Evolutionary conservation across 2,888 invertebrate genomes (phyloP).

Genomic region (Patella depressa): DNA sequence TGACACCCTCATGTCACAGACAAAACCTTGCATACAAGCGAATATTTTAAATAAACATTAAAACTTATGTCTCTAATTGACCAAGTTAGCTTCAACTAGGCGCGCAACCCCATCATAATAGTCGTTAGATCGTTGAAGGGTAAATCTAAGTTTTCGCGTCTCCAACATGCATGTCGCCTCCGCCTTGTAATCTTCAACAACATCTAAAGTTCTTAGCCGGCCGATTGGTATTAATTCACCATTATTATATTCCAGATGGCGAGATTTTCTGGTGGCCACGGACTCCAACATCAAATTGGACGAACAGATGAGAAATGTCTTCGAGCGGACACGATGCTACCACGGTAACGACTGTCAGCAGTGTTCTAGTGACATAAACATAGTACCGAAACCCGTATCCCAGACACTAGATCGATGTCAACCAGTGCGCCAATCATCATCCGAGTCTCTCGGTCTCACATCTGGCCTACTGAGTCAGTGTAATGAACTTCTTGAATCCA

Average conservation of each 20-base stretch:
- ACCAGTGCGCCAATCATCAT: neutral
- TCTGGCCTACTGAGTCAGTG: neutral
- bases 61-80: no score
- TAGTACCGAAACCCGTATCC: conserved; percentile 13
- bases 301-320: conserved; percentile 2
- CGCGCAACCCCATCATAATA: no score
- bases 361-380: conserved; percentile 22
- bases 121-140: no score
- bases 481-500: neutral
- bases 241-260: conserved; percentile 7
- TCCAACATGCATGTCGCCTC: no score
- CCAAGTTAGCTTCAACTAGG: no score
- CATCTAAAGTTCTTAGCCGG: no score
- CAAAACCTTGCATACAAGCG: no score
- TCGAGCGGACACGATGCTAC: neutral
- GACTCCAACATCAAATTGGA: conserved; percentile 11
- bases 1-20: no score
- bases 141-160: no score
- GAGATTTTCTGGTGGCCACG: conserved; percentile 10
- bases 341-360: conserved; percentile 8
- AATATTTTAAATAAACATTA: no score
- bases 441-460: neutral
- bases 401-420: neutral
- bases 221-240: no score
- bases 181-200: no score